Base-by-base conservation (phyloP, 2,888 invertebrate genomes). In the Dryocosmus kuriphilus region DNA sequence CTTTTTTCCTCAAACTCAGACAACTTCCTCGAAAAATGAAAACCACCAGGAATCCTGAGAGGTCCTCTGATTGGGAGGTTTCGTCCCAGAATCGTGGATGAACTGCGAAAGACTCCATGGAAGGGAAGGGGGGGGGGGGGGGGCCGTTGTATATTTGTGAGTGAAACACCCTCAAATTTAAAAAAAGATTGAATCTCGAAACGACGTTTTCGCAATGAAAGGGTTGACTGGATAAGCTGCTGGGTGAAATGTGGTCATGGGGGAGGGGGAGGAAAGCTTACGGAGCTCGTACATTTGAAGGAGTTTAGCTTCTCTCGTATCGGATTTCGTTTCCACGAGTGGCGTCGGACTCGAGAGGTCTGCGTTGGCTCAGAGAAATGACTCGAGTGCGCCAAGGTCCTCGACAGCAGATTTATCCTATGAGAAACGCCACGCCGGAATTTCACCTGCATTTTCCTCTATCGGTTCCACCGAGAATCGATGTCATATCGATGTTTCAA, bases 271-370 rank as follows among this genome's bases (percentile, higher is more conserved):
- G 75, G 65, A 78, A 75, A 67, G 60, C 80, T 75, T 79, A 79
- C 75, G 84, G 79, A 85, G 84, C 85, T 86, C 87, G 86, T 87
- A 87, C 87, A 87, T 89, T 89, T 86, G 87, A 86, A 88, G 89
- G 88, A 89, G 88, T 90, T 89, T 88, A 86, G 88, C 88, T 89
- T 88, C 87, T 86, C 88, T 87, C 87, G 89, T 89, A 90, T 90
- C 89, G 88, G 88, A 90, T 90, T 89, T 88, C 87, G 87, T 89
- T 89, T 88, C 87, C 82, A 86, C 87, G 86, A 89, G 87, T 88
- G 87, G 86, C 85, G 85, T 86, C 85, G 87, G 87, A 88, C 86
- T 88, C 86, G 86, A 89, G 88, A 86, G 86, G 87, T 86, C 85
- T 86, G 86, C 86, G 87, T 86, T 86, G 84, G 86, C 85, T 84